Evolutionary conservation across 2,888 invertebrate genomes (phyloP), one percentile per base, ranked within the genome.

Genomic region (Caenorhabditis sulstoni): DNA sequence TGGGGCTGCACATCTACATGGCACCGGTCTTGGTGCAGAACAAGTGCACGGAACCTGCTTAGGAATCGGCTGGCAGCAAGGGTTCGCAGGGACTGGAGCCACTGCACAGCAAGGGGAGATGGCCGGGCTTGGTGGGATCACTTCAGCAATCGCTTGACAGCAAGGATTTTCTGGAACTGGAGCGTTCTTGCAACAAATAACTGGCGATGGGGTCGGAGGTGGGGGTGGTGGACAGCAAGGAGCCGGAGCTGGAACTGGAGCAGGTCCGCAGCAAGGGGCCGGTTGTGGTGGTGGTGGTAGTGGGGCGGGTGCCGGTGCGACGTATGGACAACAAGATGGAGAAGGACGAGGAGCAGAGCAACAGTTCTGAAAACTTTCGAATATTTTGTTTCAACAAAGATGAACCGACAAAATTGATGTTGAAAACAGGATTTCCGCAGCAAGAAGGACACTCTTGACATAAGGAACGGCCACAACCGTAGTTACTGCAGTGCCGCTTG

Each of bases 141-240:
- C 35, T 35, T 57, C 66, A 18, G 74, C 77, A 12, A 76, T 44
- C 3, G 50, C 70, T 68, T 84, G 84, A 52, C 84, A 84, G 49
- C 84, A 84, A 14, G 84, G 84, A 41, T 84, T 84, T 37, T 82
- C 84, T 22, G 84, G 84, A 20, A 74, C 75, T 62, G 84, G 84
- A 12, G 82, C 81, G 20, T 73, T 61, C 49, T 82, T 81, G 50
- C 84, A 84, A 53, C 84, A 84, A 1, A 66, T 35, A 2, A 81
- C 41, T 61, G 84, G 73, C 11, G 84, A 77, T 45, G 76, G 62
- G 7, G 67, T 22, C 39, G 74, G 71, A 12, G 65, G 70, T 29
- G 75, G 57, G 41, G 71, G 65, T 41, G 66, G 57, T 53, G 52
- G 66, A 41, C 57, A 47, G 18, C 58, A 53, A 47, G 76, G 73